Evolutionary conservation across 2,113 vertebrate genomes (phyloP), one percentile per base, ranked within the genome.

Genomic region (Salminus brasiliensis): DNA sequence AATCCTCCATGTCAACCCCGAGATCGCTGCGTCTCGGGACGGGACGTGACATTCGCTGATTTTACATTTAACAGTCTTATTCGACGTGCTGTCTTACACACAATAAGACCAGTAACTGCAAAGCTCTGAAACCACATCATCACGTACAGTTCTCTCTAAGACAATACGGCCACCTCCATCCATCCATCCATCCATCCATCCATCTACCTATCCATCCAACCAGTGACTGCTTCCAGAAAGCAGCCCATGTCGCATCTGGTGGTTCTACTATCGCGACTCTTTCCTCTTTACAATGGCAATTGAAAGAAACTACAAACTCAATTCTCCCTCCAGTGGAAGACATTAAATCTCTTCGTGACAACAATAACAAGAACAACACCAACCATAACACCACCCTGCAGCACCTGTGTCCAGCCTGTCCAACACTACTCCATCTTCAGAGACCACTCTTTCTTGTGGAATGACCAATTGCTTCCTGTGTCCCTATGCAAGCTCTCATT

Each of bases 301-400:
- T 73, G 83, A 88, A 83, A 88, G 78, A 85, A 78, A 70, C 85
- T 86, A 84, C 83, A 90, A 90, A 87, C 88, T 95, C 91, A 88
- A 79, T 88, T 92, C 87, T 88, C 90, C 92, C 87, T 90, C 91
- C 89, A 89, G 84, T 94, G 93, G 94, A 95, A 95, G 94, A 95
- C 94, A 91, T 86, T 47, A 77, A 86, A 94, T 91, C 95, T 93
- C 93, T 94, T 94, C 68, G 69, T 52, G 87, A 90, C 79, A 66
- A 68, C 18, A 53, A 25, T 7, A 25, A 55, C 52, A n/a, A n/a
- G n/a, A n/a, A n/a, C n/a, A n/a, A n/a, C n/a, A n/a, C n/a, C n/a
- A n/a, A n/a, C n/a, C n/a, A n/a, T n/a, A n/a, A n/a, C n/a, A n/a
- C n/a, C n/a, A 23, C 52, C 74, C 72, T 62, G 30, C 53, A 68